Evolutionary conservation across 2,888 invertebrate species (phyloP).

Genomic region (Drosophila macrospina): DNA sequence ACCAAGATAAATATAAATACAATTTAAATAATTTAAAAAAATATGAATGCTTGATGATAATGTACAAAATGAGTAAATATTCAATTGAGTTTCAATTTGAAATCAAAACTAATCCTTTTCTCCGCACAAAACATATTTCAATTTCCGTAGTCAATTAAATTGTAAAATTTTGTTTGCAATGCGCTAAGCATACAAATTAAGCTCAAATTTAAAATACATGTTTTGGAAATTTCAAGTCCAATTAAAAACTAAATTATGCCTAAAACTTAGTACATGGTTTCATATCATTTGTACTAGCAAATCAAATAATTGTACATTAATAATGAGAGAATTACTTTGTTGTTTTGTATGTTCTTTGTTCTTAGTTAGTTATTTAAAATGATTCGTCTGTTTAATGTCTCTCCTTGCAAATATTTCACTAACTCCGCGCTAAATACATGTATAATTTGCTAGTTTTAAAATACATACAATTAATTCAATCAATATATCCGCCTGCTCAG

Average conservation of each 20-base stretch:
- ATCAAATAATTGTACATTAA: conserved; percentile 50
- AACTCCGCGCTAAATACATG: conserved; percentile 73
- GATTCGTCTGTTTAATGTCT: conserved; percentile 25
- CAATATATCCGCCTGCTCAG: conserved; percentile 60
- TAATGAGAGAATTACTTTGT: conserved; percentile 45
- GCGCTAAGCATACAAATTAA: conserved; percentile 21
- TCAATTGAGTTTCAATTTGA: conserved; percentile 39
- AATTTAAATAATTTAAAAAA: conserved; percentile 51
- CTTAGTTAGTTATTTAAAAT: conserved; percentile 23
- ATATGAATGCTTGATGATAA: conserved; percentile 57
- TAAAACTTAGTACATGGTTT: conserved; percentile 38
- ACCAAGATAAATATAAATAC: conserved; percentile 43
- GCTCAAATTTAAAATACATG: conserved; percentile 29
- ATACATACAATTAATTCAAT: conserved; percentile 50
- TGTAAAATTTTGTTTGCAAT: conserved; percentile 22
- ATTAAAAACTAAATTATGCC: conserved; percentile 28
- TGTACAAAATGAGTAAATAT: conserved; percentile 61
- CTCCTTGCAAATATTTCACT: conserved; percentile 69
- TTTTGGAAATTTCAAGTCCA: conserved; percentile 20
- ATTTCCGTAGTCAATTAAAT: conserved; percentile 14
- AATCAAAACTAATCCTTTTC: conserved; percentile 48
- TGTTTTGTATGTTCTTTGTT: conserved; percentile 21
- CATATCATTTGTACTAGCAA: conserved; percentile 33
- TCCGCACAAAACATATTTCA: neutral
- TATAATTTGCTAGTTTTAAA: conserved; percentile 73